Evolutionary conservation across 2,888 invertebrate genomes (phyloP).

Genomic region (Nephrotoma appendiculata): DNA sequence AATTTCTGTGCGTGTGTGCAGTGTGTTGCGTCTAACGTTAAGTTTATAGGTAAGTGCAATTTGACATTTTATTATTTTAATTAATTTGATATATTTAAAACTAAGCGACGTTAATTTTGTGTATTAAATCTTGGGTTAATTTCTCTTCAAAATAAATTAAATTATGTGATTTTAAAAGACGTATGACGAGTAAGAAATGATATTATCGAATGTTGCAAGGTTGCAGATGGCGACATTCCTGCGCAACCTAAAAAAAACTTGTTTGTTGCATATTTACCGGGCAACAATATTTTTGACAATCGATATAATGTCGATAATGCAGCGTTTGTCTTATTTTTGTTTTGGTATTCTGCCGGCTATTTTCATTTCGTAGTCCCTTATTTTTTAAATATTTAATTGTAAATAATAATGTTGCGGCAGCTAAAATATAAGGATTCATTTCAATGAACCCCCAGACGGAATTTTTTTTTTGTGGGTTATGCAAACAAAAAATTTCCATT

Average conservation of each 20-base stretch:
- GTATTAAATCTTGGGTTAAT: no score
- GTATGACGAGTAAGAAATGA: neutral
- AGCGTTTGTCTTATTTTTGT: neutral
- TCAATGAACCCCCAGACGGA: neutral
- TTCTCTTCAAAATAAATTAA: neutral
- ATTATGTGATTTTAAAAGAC: neutral
- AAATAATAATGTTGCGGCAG: neutral
- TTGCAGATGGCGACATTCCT: neutral
- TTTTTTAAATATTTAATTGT: neutral
- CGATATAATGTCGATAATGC: neutral
- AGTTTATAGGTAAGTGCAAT: neutral
- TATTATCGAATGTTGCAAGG: neutral
- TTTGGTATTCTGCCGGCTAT: neutral
- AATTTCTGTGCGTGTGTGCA: neutral
- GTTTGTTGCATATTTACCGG: no score
- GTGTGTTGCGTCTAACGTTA: neutral
- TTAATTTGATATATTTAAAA: neutral
- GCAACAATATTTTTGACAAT: neutral
- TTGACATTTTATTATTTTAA: neutral
- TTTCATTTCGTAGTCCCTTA: neutral
- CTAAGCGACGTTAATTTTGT: no score
- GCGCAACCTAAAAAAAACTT: no score
- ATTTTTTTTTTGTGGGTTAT: no score
- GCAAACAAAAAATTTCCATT: no score
- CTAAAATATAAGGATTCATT: neutral